These are phyloP conservation scores for Hydriomena furcata DNA, from an alignment of 2,888 invertebrate species.

Conservation along the genomic window DNA sequence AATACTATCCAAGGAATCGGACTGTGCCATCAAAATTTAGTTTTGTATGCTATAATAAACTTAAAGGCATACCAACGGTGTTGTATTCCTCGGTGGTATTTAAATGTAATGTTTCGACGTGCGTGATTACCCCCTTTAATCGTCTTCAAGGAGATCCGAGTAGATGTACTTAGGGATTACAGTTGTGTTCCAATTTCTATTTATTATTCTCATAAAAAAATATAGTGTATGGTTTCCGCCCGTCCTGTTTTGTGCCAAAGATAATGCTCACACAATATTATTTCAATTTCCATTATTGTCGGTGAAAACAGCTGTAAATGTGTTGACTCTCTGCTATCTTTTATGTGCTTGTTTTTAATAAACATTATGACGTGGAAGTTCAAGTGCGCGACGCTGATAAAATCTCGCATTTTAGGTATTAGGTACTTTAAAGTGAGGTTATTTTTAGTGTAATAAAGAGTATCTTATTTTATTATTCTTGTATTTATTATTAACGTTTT, in stretches of 20 bases:
- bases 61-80: too few relatives aligned
- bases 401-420: conserved; percentile 30
- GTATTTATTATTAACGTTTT: conserved; percentile 29
- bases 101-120: too few relatives aligned
- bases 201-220: too few relatives aligned
- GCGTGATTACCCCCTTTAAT: too few relatives aligned
- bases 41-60: too few relatives aligned
- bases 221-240: too few relatives aligned
- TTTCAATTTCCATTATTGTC: background rate
- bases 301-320: conserved; percentile 22
- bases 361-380: conserved; percentile 2
- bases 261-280: background rate
- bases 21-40: too few relatives aligned
- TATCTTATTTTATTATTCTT: conserved; percentile 44
- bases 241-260: conserved; percentile 5
- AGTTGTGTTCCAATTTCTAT: too few relatives aligned
- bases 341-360: conserved; percentile 9
- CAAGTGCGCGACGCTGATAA: conserved; percentile 14
- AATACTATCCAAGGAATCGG: too few relatives aligned
- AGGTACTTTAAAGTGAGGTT: conserved; percentile 51
- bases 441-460: conserved; percentile 67
- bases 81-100: too few relatives aligned
- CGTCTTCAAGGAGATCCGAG: too few relatives aligned
- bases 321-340: conserved; percentile 18
- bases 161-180: too few relatives aligned